Evolutionary conservation across 37 sponge, comb jelly and placozoan species (phyloP), one percentile per base, ranked within the genome.

Genomic region (Theonella swinhoei): DNA sequence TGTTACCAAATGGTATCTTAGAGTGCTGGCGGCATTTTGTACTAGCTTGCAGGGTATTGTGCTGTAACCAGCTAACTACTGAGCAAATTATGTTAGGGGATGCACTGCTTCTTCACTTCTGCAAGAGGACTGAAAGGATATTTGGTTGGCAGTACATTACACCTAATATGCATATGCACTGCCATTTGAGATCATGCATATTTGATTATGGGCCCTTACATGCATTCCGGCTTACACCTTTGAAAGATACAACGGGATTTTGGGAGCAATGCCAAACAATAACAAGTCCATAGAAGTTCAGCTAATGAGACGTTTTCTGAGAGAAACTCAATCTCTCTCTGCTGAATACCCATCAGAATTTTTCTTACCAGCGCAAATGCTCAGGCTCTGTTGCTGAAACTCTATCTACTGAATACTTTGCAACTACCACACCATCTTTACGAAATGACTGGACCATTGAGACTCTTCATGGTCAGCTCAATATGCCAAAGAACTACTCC

Each of bases 21-120:
- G 70, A 68, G 31, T 76, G 76, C 60, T 84, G 85, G 77, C 19
- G 85, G 22, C 76, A 76, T 3, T 84, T 75, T 84, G 85, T 84
- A 20, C 69, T 31, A 1, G 76, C 85, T 4, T 83, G 83, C 33
- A 72, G 74, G 7, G 11, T 59, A 28, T 33, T 83, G 1, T 72
- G 64, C 22, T 25, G 66, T 26, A 39, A 3, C 23, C 1, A 26
- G 31, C 2, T 87, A 61, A 65, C 80, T 72, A 41, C 24, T 25
- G 75, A 74, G 34, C 64, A 80, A 25, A 63, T 80, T 30, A 42
- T 20, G 40, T 14, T 40, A 4, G 87, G 72, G 23, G 80, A 86
- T 86, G 74, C 72, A 32, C 41, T 62, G 7, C 43, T 86, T 29
- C 23, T 67, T 3, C 0, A 72, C 0, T 86, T 87, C 79, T 87